Base-by-base conservation (phyloP, 2,888 invertebrate genomes). In the Gerosis bhagava region DNA sequence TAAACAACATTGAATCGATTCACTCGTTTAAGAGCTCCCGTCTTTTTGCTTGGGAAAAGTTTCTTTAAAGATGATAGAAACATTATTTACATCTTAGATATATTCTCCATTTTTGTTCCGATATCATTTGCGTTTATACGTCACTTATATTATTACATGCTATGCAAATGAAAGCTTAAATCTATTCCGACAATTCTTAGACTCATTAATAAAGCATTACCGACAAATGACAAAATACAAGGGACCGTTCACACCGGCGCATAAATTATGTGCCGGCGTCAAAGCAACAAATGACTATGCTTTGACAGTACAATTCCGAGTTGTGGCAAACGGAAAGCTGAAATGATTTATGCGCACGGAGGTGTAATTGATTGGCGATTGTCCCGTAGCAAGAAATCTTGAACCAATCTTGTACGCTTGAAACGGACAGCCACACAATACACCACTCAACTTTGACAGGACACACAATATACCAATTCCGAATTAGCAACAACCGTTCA, bases 291-390 rank as follows among this genome's bases (percentile, higher is more conserved):
- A 45, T 45, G 44, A 45, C 36, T 29, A 36, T 37, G 36, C 44
- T 45, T 36, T 45, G 44, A 44, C 44, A 44, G 36, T 45, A 45
- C 44, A 37, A 45, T 45, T 37, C 44, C 36, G 35, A 45, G 37
- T 16, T 37, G 44, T 24, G 36, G 44, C 44, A 45, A 37, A 37
- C 16, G 22, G 13, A 54, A 45, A 54, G 45, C 36, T 49, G 36
- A 56, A 57, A 71, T 72, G 70, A 77, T 73, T 73, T 70, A 74
- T 72, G 65, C 50, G 57, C 53, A 55, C 52, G 58, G 63, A 62
- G 53, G 58, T 47, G 63, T 67, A 70, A 76, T 73, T 75, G 70
- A 73, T 70, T 67, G 70, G 59, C 54, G 57, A 67, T 62, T 45
- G 45, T 45, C 24, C 45, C 24, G 36, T 6, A 36, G 19, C 44